Percentiles rank a stretch among this genome's conserved stretches.
phyloP scores from a whole-genome alignment of 37 sponge, comb jelly and placozoan species.

The Dysidea cf. avara region DNA sequence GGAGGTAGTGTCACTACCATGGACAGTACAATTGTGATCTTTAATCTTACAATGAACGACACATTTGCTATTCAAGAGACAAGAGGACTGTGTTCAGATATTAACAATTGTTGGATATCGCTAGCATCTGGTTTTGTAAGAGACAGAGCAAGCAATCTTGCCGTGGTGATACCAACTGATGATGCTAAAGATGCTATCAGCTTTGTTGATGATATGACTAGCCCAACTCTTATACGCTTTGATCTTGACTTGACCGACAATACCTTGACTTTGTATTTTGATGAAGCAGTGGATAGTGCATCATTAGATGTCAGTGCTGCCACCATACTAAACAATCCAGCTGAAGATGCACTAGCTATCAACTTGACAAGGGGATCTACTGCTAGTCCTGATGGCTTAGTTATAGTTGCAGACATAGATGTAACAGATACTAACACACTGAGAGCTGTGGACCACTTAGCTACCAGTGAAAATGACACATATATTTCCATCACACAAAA shows the following conservation, averaged over 20 bases:
- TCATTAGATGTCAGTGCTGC: conserved; percentile 63
- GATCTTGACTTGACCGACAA: conserved; percentile 57
- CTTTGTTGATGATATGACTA: conserved; percentile 65
- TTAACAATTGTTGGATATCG: conserved; percentile 89
- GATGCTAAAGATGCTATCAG: conserved; percentile 34
- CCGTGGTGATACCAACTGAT: conserved; percentile 41
- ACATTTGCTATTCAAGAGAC: conserved; percentile 64
- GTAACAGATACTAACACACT: conserved; percentile 65
- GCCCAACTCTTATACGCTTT: conserved; percentile 59
- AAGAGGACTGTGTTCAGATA: conserved; percentile 70
- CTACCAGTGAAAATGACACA: conserved; percentile 56
- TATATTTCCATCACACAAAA: conserved; percentile 58
- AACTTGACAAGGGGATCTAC: conserved; percentile 56
- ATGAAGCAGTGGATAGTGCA: conserved; percentile 69
- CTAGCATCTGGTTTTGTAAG: conserved; percentile 43
- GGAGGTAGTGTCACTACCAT: conserved; percentile 57
- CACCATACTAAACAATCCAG: conserved; percentile 32
- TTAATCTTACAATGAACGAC: conserved; percentile 59
- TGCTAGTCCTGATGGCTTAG: conserved; percentile 45
- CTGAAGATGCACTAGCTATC: conserved; percentile 38
- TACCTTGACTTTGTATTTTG: conserved; percentile 75
- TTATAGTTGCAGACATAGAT: conserved; percentile 49
- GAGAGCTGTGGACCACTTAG: conserved; percentile 55
- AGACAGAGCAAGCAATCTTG: conserved; percentile 72
- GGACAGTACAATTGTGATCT: conserved; percentile 39